A percentile compares a stretch with the other conserved stretches of the same genome.
phyloP scores from a whole-genome alignment of 2,797 vertebrate genomes.

The Urophycis tenuis region DNA sequence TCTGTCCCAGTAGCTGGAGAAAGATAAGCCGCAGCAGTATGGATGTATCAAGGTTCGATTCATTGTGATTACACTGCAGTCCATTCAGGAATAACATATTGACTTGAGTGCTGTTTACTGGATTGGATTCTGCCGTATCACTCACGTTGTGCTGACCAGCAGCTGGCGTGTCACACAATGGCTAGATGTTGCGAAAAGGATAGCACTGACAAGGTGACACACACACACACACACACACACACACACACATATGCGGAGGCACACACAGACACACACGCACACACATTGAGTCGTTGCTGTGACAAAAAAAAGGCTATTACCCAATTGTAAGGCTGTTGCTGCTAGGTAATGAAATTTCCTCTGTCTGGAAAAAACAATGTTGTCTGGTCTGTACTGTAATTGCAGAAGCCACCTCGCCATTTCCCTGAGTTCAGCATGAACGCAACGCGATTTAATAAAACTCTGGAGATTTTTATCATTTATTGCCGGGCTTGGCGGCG shows the following conservation, averaged over 20 bases:
- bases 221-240: slow-evolving; percentile 16
- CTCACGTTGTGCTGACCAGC: slow-evolving; percentile 50
- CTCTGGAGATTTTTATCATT: slow-evolving; percentile 71
- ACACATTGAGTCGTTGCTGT: slow-evolving; percentile 54
- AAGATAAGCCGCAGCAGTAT: slow-evolving; percentile 36
- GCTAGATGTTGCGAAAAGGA: slow-evolving; percentile 56
- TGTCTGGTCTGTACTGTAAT: slow-evolving; percentile 64
- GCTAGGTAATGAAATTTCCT: slow-evolving; percentile 75
- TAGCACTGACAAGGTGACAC: slow-evolving; percentile 59
- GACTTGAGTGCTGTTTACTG: slow-evolving; percentile 39
- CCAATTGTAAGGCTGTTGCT: slow-evolving; percentile 65
- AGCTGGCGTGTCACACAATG: slow-evolving; percentile 37
- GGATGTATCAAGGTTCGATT: slow-evolving; percentile 56
- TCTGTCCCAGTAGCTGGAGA: slow-evolving; percentile 53
- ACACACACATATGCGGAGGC: slow-evolving; percentile 36
- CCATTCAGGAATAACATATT: slow-evolving; percentile 56
- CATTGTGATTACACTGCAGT: slow-evolving; percentile 57
- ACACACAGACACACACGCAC: slow-evolving; percentile 42
- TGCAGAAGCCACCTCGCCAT: slow-evolving; percentile 58
- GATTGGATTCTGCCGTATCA: slow-evolving; percentile 44
- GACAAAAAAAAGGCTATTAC: slow-evolving; percentile 70
- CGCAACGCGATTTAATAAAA: slow-evolving; percentile 66
- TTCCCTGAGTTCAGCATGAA: slow-evolving; percentile 62
- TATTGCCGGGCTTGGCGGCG: slow-evolving; percentile 61
- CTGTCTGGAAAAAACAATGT: slow-evolving; percentile 73